Conservation (phyloP, 2,888 invertebrate genomes). For the Folsomia candida region DNA sequence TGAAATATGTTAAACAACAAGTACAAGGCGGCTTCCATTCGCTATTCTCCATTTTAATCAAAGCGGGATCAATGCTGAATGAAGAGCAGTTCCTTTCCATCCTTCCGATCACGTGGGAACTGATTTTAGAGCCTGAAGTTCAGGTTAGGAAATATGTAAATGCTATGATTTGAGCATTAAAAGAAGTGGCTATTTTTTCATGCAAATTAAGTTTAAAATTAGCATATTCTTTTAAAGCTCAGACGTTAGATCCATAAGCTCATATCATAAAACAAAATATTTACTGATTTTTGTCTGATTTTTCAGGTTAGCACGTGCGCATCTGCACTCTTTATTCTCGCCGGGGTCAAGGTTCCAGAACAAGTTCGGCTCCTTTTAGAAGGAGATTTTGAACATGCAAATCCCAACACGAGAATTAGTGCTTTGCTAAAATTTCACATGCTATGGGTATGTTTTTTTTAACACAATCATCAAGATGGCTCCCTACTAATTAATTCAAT, state of each 20-base stretch:
- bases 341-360: constrained; percentile 86
- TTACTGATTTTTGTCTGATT: not conserved
- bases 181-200: too few relatives aligned
- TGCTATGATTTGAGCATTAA: not conserved
- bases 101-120: constrained; percentile 90
- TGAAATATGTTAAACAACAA: constrained; percentile 74
- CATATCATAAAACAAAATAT: not conserved
- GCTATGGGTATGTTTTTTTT: too few relatives aligned
- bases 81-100: constrained; percentile 85
- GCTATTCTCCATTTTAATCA: constrained; percentile 79
- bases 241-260: too few relatives aligned
- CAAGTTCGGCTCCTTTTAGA: constrained; percentile 83
- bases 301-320: constrained; percentile 53
- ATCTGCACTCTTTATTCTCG: constrained; percentile 86
- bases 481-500: constrained; percentile 54
- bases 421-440: constrained; percentile 65
- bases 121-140: constrained; percentile 83
- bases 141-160: constrained; percentile 33
- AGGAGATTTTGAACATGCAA: constrained; percentile 77
- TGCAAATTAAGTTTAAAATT: too few relatives aligned
- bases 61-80: constrained; percentile 82
- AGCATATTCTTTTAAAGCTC: too few relatives aligned
- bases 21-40: constrained; percentile 88
- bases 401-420: constrained; percentile 76
- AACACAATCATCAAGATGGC: not conserved